Evolutionary conservation across 92 coral and sea anemone species (phyloP), one percentile per base, ranked within the genome.

Genomic region (Umimayanthus chanpuru): DNA sequence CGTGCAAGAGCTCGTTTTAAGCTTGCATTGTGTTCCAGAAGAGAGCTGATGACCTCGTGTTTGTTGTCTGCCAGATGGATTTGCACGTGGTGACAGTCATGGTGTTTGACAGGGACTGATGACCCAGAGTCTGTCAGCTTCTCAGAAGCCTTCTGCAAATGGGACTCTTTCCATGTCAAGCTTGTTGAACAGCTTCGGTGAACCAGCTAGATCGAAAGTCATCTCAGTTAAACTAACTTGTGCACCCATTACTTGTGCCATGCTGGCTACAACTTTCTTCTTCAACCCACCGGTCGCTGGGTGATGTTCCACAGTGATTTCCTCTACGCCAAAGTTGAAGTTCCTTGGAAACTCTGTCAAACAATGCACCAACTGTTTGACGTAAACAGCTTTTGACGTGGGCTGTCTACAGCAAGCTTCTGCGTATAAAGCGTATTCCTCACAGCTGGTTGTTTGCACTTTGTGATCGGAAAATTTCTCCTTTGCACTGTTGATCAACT

Each of bases 221-320:
- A 32, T 11, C 43, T 14, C 44, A 10, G 76, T 30, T 10, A 21
- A 30, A 38, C 43, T 72, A 23, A 72, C 44, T 43, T 29, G 44
- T 28, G 76, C 76, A 72, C 76, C 76, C 76, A 72, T 72, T 5
- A 72, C 39, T 72, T 72, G 76, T 38, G 76, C 76, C 76, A 72
- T 72, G 76, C 76, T 29, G 76, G 76, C 76, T 14, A 72, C 76
- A 20, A 72, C 40, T 72, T 72, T 72, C 43, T 38, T 72, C 76
- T 72, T 72, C 76, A 30, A 29, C 30, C 76, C 1, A 43, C 20
- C 76, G 64, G 64, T 8, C 39, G 18, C 40, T 4, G 76, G 20
- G 39, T 72, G 39, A 20, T 72, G 76, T 38, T 72, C 76, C 1
- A 72, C 76, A 28, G 76, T 72, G 20, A 72, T 28, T 10, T 72